phyloP scores from a whole-genome alignment of 2,797 vertebrate species.

The Phataginus tricuspis region DNA sequence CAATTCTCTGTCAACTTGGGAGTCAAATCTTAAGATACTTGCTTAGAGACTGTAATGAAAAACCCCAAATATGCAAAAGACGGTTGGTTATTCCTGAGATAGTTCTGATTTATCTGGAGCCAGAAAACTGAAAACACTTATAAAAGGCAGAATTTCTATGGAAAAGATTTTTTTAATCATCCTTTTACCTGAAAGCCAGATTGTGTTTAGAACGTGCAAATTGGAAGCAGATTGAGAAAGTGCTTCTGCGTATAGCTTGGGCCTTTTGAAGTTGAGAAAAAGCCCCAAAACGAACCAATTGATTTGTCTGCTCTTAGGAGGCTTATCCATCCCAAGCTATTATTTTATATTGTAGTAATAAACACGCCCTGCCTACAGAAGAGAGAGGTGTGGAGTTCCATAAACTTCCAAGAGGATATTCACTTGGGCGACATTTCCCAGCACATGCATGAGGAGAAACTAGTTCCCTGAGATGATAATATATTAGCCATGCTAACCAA shows the following conservation, averaged over 20 bases:
- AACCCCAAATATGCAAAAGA: not conserved
- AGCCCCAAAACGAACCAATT: not conserved
- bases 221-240: conserved; percentile 68
- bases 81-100: conserved; percentile 19
- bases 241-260: not conserved
- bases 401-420: not conserved
- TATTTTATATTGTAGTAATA: not conserved
- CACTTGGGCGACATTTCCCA: not conserved
- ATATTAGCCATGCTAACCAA: not conserved
- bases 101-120: conserved; percentile 69
- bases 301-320: not conserved
- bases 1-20: conserved; percentile 7
- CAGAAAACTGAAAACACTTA: conserved; percentile 63
- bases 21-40: not conserved
- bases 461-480: not conserved
- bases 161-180: not conserved
- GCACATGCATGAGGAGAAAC: not conserved
- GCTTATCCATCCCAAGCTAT: not conserved
- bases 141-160: conserved; percentile 54
- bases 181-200: conserved; percentile 68
- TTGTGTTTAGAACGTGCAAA: conserved; percentile 61
- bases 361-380: not conserved
- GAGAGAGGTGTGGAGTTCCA: not conserved
- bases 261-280: conserved; percentile 58
- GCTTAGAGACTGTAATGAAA: not conserved